Conservation (phyloP, 2,888 invertebrate species). For the Galeruca laticollis region DNA sequence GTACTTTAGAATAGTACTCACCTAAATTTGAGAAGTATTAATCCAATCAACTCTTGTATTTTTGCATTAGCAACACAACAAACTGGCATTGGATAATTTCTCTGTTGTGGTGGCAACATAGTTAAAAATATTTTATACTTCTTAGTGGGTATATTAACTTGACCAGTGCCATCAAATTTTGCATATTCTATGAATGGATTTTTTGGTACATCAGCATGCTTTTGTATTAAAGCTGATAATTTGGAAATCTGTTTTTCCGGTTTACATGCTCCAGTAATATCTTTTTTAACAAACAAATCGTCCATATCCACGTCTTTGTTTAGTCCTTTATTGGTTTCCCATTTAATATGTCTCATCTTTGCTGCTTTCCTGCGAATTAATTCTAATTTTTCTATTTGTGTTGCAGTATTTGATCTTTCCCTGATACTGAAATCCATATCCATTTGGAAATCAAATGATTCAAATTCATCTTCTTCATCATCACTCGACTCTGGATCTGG, state of each 20-base stretch:
- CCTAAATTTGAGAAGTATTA: conserved; percentile 90
- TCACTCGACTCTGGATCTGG: conserved; percentile 84
- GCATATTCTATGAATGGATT: conserved; percentile 92
- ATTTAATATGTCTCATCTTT: conserved; percentile 81
- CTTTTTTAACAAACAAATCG: conserved; percentile 72
- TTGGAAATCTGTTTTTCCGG: conserved; percentile 69
- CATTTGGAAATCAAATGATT: conserved; percentile 83
- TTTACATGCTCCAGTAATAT: conserved; percentile 58
- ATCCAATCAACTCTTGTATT: conserved; percentile 91
- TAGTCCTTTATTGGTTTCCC: conserved; percentile 75
- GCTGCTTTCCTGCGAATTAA: conserved; percentile 84
- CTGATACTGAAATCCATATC: conserved; percentile 75
- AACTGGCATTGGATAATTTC: conserved; percentile 86
- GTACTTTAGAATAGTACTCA: conserved; percentile 52
- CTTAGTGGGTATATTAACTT: conserved; percentile 82
- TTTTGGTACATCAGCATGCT: conserved; percentile 81
- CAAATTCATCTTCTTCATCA: conserved; percentile 75
- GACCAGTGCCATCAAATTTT: conserved; percentile 91
- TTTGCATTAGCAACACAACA: conserved; percentile 86
- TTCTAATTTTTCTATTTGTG: conserved; percentile 89
- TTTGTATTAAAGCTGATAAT: conserved; percentile 81
- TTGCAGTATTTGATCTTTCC: conserved; percentile 87
- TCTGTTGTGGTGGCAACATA: conserved; percentile 84
- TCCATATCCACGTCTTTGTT: conserved; percentile 71
- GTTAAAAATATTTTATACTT: conserved; percentile 92